These are phyloP conservation scores for Caranx melampygus DNA, from an alignment of 2,113 vertebrate genomes.

Conservation along the genomic window DNA sequence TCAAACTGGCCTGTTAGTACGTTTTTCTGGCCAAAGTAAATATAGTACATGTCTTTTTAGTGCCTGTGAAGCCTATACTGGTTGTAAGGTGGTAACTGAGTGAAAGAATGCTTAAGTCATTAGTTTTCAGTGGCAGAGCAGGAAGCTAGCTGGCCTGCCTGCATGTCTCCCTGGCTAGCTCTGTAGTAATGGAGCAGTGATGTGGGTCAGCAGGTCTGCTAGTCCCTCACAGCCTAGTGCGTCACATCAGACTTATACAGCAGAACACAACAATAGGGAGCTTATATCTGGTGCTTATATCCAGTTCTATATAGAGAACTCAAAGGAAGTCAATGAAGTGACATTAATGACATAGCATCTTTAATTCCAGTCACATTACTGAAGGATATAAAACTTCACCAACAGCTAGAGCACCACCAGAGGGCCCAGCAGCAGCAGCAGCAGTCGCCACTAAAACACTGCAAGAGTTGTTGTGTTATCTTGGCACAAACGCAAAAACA, in stretches of 20 bases:
- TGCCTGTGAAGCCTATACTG: neutral
- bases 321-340: too few species aligned
- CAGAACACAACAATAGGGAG: neutral
- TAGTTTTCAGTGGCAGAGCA: neutral
- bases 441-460: neutral
- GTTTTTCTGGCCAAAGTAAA: neutral
- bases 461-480: neutral
- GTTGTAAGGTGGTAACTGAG: neutral
- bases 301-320: neutral
- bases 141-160: constrained; percentile 3
- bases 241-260: neutral
- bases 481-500: constrained; percentile 6
- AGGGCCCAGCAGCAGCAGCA: neutral
- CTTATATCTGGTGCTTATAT: neutral
- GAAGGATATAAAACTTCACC: neutral
- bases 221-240: neutral
- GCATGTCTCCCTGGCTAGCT: neutral
- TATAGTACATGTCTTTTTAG: neutral
- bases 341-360: too few species aligned
- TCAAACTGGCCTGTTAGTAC: constrained; percentile 4
- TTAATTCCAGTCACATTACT: neutral
- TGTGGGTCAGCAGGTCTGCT: constrained; percentile 40
- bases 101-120: neutral
- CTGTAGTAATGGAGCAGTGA: constrained; percentile 6
- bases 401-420: neutral